These are phyloP conservation scores for Pseudococcus viburni DNA, from an alignment of 2,888 invertebrate genomes.

Conservation along the genomic window DNA sequence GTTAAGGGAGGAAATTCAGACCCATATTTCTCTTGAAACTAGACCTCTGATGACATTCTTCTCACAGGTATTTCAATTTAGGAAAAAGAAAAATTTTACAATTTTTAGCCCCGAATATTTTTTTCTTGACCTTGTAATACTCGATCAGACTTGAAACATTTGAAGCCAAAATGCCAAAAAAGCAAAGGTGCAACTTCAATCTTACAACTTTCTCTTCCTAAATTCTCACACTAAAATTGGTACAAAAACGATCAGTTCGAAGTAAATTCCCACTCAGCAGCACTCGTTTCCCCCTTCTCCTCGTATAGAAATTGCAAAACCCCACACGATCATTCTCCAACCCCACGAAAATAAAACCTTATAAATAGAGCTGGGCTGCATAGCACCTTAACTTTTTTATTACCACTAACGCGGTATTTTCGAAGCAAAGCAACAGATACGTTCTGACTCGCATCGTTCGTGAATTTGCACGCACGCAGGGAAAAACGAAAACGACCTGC, in stretches of 20 bases:
- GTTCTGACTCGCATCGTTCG: background rate
- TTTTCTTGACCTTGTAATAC: too few species aligned
- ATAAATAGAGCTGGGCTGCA: background rate
- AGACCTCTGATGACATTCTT: too few species aligned
- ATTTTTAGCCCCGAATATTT: too few species aligned
- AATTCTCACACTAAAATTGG: background rate
- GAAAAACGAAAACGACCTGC: background rate
- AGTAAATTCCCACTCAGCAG: background rate
- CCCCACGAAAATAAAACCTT: slow-evolving; percentile 6
- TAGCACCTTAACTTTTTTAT: slow-evolving; percentile 9
- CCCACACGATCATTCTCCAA: background rate
- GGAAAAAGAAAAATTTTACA: too few species aligned
- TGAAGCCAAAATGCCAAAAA: too few species aligned
- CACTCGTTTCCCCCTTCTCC: background rate
- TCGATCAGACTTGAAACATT: too few species aligned
- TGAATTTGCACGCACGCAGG: background rate
- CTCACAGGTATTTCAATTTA: too few species aligned
- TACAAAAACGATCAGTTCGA: background rate
- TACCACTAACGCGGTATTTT: background rate
- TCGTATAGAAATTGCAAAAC: background rate
- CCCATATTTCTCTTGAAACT: too few species aligned
- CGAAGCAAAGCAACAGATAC: slow-evolving; percentile 13
- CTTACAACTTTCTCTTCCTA: too few species aligned
- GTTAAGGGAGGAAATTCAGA: too few species aligned
- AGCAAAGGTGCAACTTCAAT: too few species aligned